Conservation (phyloP, 2,888 invertebrate species). For the Hoplodrina blanda region DNA sequence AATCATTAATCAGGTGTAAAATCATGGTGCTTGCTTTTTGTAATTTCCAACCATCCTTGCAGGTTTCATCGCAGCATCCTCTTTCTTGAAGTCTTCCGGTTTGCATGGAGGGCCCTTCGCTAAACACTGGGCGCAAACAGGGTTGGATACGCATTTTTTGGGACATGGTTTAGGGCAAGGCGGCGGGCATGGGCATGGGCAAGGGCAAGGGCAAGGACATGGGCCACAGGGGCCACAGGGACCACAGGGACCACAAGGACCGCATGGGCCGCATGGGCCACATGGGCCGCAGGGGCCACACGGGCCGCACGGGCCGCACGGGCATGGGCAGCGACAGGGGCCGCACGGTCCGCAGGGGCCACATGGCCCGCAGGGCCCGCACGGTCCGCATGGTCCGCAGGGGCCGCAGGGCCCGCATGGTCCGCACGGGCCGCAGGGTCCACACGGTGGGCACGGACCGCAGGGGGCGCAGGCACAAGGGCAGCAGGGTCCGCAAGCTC, state of each 20-base stretch:
- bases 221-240: conserved; percentile 57
- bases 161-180: conserved; percentile 54
- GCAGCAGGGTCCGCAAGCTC: conserved; percentile 68
- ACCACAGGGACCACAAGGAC: conserved; percentile 61
- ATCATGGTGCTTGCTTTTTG: conserved; percentile 53
- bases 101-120: conserved; percentile 16
- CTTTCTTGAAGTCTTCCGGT: conserved; percentile 63
- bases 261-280: conserved; percentile 63
- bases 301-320: conserved; percentile 54
- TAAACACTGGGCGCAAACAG: conserved; percentile 34
- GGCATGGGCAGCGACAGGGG: conserved; percentile 60
- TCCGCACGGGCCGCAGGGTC: conserved; percentile 72
- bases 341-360: conserved; percentile 68
- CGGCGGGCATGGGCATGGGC: conserved; percentile 52
- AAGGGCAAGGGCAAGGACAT: conserved; percentile 45
- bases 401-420: conserved; percentile 64
- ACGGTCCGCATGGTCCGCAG: conserved; percentile 70
- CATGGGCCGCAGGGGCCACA: conserved; percentile 67
- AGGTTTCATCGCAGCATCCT: conserved; percentile 47
- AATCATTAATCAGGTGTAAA: not conserved
- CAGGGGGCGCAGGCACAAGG: conserved; percentile 65
- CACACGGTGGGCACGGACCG: conserved; percentile 68
- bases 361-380: conserved; percentile 70
- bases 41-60: conserved; percentile 58
- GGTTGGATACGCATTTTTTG: conserved; percentile 42